Evolutionary conservation across 2,888 invertebrate species (phyloP), one percentile per base, ranked within the genome.

Genomic region (Phyto melanocephala): DNA sequence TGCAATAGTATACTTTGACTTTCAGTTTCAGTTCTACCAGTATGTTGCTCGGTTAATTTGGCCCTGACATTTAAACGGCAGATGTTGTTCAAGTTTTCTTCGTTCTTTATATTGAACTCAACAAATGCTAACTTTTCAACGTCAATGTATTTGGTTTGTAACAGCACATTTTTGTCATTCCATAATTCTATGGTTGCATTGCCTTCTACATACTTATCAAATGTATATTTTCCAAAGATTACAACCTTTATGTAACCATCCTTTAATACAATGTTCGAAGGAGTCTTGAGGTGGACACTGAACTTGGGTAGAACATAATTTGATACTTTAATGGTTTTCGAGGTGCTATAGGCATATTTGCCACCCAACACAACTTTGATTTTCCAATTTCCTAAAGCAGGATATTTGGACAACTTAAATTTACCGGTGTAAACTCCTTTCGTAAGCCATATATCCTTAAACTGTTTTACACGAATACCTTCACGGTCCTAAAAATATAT

Each of bases 271-370:
- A 95, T 93, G 90, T 97, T 96, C 70, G 95, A 93, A 0, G 96
- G 95, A 40, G 97, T 93, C 84, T 96, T 94, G 80, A 99, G 94
- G 42, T 93, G 93, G 81, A 99, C 96, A 88, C 98, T 95, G 91
- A 98, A 99, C 89, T 98, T 98, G 0, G 99, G 99, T 84, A 97
- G 92, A 68, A 98, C 95, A 88, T 97, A 97, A 90, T 97, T 96
- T 15, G 96, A 97, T 11, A 98, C 96, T 88, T 95, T 93, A 56
- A 90, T 88, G 17, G 71, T 60, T 84, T 91, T 88, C 0, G 60
- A 62, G 3, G 71, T 76, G 1, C 71, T 4, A 1, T 13, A n/a
- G 1, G 86, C 13, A 8, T n/a, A 37, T 6, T 86, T 87, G 50
- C 75, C 84, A 63, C 93, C 93, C 6, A 94, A 92, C 15, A 90